A percentile compares a stretch with the other conserved stretches of the same genome.
Conservation (phyloP, 2,888 invertebrate species). For the Drosophila greeni region DNA sequence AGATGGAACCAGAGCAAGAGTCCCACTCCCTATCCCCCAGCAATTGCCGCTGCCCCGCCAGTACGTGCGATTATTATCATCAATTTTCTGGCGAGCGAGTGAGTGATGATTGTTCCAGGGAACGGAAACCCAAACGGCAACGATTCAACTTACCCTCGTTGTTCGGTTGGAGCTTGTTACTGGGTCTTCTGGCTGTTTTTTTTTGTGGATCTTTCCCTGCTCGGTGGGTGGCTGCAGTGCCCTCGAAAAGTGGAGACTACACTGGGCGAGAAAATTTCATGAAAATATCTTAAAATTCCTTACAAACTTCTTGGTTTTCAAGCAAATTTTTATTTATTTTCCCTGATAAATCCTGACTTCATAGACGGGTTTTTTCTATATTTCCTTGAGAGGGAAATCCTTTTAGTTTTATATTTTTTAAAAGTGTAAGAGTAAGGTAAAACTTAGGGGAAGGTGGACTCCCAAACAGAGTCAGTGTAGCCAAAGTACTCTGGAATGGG, state of each 20-base stretch:
- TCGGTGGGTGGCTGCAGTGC: constrained; percentile 28
- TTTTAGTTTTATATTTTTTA: background rate
- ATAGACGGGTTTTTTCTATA: background rate
- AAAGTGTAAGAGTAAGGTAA: constrained; percentile 5
- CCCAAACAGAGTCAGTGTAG: constrained; percentile 11
- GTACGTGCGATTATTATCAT: constrained; percentile 76
- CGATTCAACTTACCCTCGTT: constrained; percentile 27
- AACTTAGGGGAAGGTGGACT: constrained; percentile 8
- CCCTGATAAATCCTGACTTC: background rate
- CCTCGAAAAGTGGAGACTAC: constrained; percentile 13
- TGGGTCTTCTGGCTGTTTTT: constrained; percentile 10
- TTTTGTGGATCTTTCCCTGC: constrained; percentile 2
- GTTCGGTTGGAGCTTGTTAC: constrained; percentile 26
- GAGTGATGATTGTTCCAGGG: constrained; percentile 65
- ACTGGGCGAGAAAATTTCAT: background rate
- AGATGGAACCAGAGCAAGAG: background rate
- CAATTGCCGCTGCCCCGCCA: constrained; percentile 43
- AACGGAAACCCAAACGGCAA: constrained; percentile 49
- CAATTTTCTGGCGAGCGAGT: constrained; percentile 71
- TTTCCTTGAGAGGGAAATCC: background rate
- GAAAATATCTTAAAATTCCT: too few species aligned
- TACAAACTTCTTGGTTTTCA: too few species aligned
- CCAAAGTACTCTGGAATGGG: constrained; percentile 18
- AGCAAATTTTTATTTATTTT: background rate
- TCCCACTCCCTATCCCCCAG: constrained; percentile 15